Base-by-base conservation (phyloP, 2,113 vertebrate species). In the Sylvilagus bachmani region DNA sequence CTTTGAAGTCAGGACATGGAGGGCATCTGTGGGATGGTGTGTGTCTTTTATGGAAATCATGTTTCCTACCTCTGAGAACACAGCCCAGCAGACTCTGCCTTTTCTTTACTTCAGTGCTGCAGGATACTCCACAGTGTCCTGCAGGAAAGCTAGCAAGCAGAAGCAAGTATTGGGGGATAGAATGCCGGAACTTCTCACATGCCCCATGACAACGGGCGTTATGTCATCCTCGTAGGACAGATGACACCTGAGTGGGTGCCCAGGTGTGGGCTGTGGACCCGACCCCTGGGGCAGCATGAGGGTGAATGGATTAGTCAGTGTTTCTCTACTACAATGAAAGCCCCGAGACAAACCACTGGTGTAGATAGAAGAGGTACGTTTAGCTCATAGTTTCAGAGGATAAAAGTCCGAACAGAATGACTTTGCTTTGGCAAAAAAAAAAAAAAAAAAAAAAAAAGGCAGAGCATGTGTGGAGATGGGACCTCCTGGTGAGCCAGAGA, bases 231-330 rank as follows among this genome's bases (percentile, higher is more conserved):
- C 22, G 5, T 16, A 22, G 2, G 17, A 13, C n/a, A 21, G 13
- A 58, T 38, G 61, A 67, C 27, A 24, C 13, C 13, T 9, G 0
- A 61, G 61, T 36, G 12, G 38, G 7, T 25, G 33, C 9, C 13
- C 5, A 62, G 67, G 36, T 11, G 25, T 71, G 31, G 3, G 1
- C 2, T 44, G 3, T 33, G 31, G 44, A 6, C 5, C 4, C 3
- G 16, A 6, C 8, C 12, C 25, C n/a, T 0, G 1, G 5, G 9
- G 21, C 9, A 13, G 25, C 31, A 0, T 25, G 6, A 62, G 25
- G 25, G 6, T 80, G 38, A 58, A 58, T 58, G 55, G 55, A 16
- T 14, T 19, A 58, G 55, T 58, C 55, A 58, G 55, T 58, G 55
- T 58, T 58, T 19, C 55, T 19, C 14, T 6, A 14, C 55, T 17